These are phyloP conservation scores for Anastatus disparis DNA, from an alignment of 1,140 invertebrate species.

Conservation along the genomic window DNA sequence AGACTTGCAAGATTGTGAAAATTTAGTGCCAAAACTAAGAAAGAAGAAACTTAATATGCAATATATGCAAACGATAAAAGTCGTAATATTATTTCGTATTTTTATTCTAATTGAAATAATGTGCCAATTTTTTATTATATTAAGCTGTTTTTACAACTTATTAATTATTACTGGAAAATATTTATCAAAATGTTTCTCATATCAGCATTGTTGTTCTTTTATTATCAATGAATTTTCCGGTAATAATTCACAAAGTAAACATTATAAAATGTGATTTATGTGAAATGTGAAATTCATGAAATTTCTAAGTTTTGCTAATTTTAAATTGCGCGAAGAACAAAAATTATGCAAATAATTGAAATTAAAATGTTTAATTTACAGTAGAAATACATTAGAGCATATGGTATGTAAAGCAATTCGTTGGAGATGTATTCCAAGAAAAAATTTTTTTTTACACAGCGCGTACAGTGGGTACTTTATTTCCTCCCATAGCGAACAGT, in stretches of 20 bases:
- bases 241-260: conserved; percentile 23
- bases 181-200: too few species aligned
- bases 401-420: background rate
- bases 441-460: background rate
- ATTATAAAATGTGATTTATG: conserved; percentile 14
- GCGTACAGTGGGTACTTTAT: too few species aligned
- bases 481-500: too few species aligned
- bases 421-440: conserved; percentile 9
- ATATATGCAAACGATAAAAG: conserved; percentile 17
- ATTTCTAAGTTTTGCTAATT: conserved; percentile 22
- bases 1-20: background rate
- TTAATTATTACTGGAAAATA: conserved; percentile 13
- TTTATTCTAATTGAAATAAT: conserved; percentile 6
- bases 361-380: background rate
- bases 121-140: conserved; percentile 2
- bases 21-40: conserved; percentile 36
- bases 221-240: conserved; percentile 1
- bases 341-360: background rate
- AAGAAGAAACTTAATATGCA: conserved; percentile 25
- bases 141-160: background rate
- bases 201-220: too few species aligned
- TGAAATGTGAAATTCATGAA: conserved; percentile 17
- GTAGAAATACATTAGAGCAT: background rate
- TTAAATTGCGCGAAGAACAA: conserved; percentile 25
- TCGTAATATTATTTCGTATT: conserved; percentile 9